These are phyloP conservation scores for Pica pica DNA, from an alignment of 2,113 vertebrate species.

Conservation along the genomic window DNA sequence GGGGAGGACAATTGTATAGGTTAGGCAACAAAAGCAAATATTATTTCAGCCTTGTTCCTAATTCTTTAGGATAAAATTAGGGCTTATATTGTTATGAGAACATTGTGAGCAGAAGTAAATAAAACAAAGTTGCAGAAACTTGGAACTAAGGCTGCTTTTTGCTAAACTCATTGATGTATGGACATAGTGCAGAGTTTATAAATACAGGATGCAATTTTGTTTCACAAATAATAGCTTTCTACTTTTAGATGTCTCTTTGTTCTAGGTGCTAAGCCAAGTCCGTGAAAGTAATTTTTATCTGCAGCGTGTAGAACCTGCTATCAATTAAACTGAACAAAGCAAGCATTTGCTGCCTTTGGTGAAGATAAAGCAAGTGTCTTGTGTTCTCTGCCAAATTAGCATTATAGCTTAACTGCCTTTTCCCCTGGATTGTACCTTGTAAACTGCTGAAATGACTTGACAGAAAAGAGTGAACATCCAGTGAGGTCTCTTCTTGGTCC, in stretches of 20 bases:
- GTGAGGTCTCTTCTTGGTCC: background rate
- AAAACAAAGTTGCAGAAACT: background rate
- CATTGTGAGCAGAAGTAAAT: background rate
- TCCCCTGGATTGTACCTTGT: background rate
- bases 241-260: background rate
- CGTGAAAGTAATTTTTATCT: background rate
- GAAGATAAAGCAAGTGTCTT: background rate
- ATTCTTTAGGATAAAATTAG: background rate
- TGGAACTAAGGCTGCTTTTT: background rate
- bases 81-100: background rate
- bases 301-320: background rate
- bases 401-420: background rate
- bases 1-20: background rate
- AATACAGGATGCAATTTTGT: background rate
- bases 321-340: constrained; percentile 22
- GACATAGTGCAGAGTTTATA: background rate
- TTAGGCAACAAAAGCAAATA: background rate
- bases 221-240: background rate
- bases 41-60: background rate
- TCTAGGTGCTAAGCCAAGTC: background rate
- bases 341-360: background rate
- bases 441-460: background rate
- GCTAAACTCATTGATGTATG: background rate
- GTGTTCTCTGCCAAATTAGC: background rate
- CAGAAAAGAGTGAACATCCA: background rate